Evolutionary conservation across 2,888 invertebrate species (phyloP), one percentile per base, ranked within the genome.

Genomic region (Trichopria drosophilae): DNA sequence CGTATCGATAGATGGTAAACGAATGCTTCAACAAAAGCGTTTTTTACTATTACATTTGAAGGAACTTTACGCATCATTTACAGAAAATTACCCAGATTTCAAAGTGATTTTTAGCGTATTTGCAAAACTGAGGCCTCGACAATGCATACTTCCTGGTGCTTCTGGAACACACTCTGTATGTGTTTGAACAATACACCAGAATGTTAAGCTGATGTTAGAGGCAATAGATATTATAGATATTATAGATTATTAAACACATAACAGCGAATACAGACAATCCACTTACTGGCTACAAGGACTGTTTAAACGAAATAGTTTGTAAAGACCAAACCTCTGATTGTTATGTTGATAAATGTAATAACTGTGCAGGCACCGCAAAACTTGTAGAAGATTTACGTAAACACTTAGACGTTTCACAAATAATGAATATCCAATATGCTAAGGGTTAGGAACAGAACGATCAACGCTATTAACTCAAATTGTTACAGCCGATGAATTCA

Each of bases 171-270:
- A 51, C 15, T 41, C 29, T 15, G 45, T 51, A 1, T 51, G 45
- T 18, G 45, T 51, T 2, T 51, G 51, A 19, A 45, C 20, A 1
- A 16, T 32, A 20, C 51, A 45, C n/a, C 51, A 51, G 32, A 51
- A n/a, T n/a, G n/a, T n/a, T n/a, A n/a, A n/a, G n/a, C n/a, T n/a
- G n/a, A n/a, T n/a, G n/a, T n/a, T n/a, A n/a, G n/a, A n/a, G n/a
- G n/a, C n/a, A n/a, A n/a, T n/a, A n/a, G n/a, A n/a, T n/a, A n/a
- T n/a, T n/a, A n/a, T n/a, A n/a, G n/a, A n/a, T n/a, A n/a, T n/a
- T n/a, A n/a, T n/a, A n/a, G n/a, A n/a, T n/a, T n/a, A n/a, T n/a
- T n/a, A n/a, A n/a, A n/a, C n/a, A n/a, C n/a, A n/a, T n/a, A n/a
- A n/a, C n/a, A 20, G 20, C 31, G 28, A 34, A 20, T 5, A 19